phyloP scores from a whole-genome alignment of 2,797 vertebrate species.

The Naso thynnoides region DNA sequence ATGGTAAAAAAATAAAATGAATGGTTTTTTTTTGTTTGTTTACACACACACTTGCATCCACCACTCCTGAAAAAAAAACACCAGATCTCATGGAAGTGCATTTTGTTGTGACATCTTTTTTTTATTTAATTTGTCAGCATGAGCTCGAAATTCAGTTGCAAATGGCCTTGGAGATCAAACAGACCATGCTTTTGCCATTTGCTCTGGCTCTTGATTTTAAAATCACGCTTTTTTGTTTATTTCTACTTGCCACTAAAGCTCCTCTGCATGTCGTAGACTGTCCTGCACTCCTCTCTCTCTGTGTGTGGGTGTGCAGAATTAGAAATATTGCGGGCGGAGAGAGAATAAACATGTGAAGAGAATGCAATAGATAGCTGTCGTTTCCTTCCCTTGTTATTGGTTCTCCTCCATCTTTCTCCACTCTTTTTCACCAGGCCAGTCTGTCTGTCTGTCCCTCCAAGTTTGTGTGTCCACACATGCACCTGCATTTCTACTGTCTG shows the following conservation, averaged over 20 bases:
- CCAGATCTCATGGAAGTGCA: conserved; percentile 75
- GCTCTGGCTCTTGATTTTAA: conserved; percentile 66
- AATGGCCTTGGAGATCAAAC: conserved; percentile 72
- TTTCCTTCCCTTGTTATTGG: conserved; percentile 56
- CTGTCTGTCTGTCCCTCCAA: conserved; percentile 65
- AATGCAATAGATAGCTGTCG: conserved; percentile 58
- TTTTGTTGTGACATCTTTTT: conserved; percentile 67
- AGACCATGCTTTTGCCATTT: conserved; percentile 71
- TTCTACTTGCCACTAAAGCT: conserved; percentile 65
- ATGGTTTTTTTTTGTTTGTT: too few relatives aligned
- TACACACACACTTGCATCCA: conserved; percentile 68
- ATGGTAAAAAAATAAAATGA: conserved; percentile 29
- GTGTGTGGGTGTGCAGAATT: conserved; percentile 69
- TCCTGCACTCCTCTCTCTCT: conserved; percentile 69
- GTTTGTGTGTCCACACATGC: conserved; percentile 66
- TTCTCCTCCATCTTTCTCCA: conserved; percentile 66
- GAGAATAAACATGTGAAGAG: conserved; percentile 66
- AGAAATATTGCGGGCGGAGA: conserved; percentile 56
- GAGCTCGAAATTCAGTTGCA: conserved; percentile 74
- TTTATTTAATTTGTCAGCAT: conserved; percentile 72
- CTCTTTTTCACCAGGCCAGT: conserved; percentile 72
- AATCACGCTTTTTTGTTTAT: conserved; percentile 48
- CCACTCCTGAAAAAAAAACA: conserved; percentile 60
- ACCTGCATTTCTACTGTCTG: conserved; percentile 61
- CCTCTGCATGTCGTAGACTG: conserved; percentile 75